A percentile compares a stretch with the other conserved stretches of the same genome.
phyloP scores from a whole-genome alignment of 1,140 invertebrate genomes.

The Drosophila triauraria region DNA sequence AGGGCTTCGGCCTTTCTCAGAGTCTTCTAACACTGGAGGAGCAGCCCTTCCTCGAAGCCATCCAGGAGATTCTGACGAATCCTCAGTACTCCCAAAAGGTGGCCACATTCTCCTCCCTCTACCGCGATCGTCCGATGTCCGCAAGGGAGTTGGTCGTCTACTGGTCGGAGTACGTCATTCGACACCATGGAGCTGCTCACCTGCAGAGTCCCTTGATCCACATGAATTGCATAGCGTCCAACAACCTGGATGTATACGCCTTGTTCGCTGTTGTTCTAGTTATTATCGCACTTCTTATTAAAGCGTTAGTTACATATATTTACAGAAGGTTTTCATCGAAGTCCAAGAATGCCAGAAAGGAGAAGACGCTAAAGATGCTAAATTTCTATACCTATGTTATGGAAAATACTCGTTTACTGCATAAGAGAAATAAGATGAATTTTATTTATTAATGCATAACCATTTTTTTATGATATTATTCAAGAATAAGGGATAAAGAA shows the following conservation, averaged over 20 bases:
- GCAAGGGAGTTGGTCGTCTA: slow-evolving; percentile 79
- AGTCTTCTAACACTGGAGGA: slow-evolving; percentile 85
- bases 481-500: no score
- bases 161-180: slow-evolving; percentile 85
- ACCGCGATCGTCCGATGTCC: slow-evolving; percentile 66
- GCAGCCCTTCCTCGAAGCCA: slow-evolving; percentile 54
- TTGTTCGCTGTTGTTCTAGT: not conserved
- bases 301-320: not conserved
- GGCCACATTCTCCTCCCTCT: slow-evolving; percentile 54
- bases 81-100: slow-evolving; percentile 58
- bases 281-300: not conserved
- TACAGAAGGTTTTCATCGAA: not conserved
- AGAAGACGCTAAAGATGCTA: not conserved
- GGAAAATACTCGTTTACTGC: no score
- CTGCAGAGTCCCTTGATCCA: slow-evolving; percentile 60
- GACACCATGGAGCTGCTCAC: slow-evolving; percentile 83
- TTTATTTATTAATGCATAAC: no score
- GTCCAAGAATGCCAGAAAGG: not conserved
- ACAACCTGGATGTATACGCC: slow-evolving; percentile 62
- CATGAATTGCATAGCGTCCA: slow-evolving; percentile 76
- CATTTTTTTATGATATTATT: no score
- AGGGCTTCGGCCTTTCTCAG: slow-evolving; percentile 71
- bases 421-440: no score
- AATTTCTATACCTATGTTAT: no score
- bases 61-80: slow-evolving; percentile 62